Evolutionary conservation across 92 coral and sea anemone species (phyloP).

Genomic region (Nematostella vectensis): DNA sequence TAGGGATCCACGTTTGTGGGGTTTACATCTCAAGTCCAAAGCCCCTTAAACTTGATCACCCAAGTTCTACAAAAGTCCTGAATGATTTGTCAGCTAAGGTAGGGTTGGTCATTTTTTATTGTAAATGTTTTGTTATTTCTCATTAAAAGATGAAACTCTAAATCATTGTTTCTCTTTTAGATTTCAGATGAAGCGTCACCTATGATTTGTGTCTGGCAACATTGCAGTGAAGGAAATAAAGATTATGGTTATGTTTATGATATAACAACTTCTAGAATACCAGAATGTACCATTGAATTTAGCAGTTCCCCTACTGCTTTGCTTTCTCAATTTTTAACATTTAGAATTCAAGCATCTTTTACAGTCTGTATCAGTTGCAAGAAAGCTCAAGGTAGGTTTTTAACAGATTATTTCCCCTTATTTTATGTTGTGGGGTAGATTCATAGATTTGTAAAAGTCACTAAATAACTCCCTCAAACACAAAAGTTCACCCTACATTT

Average conservation of each 20-base stretch:
- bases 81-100: too few relatives aligned
- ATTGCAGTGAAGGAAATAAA: constrained; percentile 7
- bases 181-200: neutral
- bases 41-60: neutral
- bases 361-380: constrained; percentile 13
- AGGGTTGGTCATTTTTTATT: too few relatives aligned
- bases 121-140: too few relatives aligned
- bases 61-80: too few relatives aligned
- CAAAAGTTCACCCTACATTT: too few relatives aligned
- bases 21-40: constrained; percentile 28
- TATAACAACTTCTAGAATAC: constrained; percentile 4
- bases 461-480: too few relatives aligned
- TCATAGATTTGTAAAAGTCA: too few relatives aligned
- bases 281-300: constrained; percentile 13
- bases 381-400: constrained; percentile 20
- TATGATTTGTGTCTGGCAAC: constrained; percentile 19
- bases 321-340: constrained; percentile 29
- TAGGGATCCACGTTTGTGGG: constrained; percentile 62
- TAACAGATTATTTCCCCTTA: too few relatives aligned
- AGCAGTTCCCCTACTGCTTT: constrained; percentile 20
- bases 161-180: neutral
- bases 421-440: too few relatives aligned
- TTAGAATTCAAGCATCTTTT: constrained; percentile 54
- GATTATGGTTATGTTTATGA: constrained; percentile 19
- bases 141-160: too few relatives aligned